Percentiles rank a stretch among this genome's conserved stretches.
Evolutionary conservation across 2,888 invertebrate species (phyloP).

Genomic region (Pachycephus smyrnensis): DNA sequence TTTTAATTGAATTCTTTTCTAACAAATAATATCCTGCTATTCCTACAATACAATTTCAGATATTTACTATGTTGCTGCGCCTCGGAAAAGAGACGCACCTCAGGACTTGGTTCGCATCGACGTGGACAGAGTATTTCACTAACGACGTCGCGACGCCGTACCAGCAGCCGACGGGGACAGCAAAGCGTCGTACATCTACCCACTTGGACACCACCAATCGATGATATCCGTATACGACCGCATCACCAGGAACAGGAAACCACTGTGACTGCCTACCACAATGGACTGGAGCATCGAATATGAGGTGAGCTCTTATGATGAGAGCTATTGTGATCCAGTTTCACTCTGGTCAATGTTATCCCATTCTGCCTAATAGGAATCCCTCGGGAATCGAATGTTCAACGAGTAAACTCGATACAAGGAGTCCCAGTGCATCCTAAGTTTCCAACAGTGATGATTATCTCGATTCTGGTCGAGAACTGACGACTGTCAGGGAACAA

Average conservation of each 20-base stretch:
- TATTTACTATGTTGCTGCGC: slow-evolving; percentile 51
- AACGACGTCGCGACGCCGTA: slow-evolving; percentile 46
- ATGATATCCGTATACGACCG: slow-evolving; percentile 15
- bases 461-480: neutral
- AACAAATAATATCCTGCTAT: neutral
- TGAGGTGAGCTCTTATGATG: slow-evolving; percentile 11
- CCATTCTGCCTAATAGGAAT: neutral
- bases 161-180: slow-evolving; percentile 50
- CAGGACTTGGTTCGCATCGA: slow-evolving; percentile 48
- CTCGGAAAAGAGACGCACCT: slow-evolving; percentile 42
- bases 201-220: slow-evolving; percentile 28
- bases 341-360: neutral
- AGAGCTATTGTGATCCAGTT: neutral
- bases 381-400: neutral
- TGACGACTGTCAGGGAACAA: neutral
- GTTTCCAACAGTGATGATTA: neutral
- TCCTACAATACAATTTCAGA: slow-evolving; percentile 33
- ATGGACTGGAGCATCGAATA: slow-evolving; percentile 46
- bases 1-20: neutral
- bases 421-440: neutral
- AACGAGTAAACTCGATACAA: neutral
- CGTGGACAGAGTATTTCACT: slow-evolving; percentile 54
- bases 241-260: slow-evolving; percentile 51
- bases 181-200: slow-evolving; percentile 46
- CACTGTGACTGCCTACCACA: slow-evolving; percentile 46